Base-by-base conservation (phyloP, 2,888 invertebrate genomes). In the Heliconius erato region DNA sequence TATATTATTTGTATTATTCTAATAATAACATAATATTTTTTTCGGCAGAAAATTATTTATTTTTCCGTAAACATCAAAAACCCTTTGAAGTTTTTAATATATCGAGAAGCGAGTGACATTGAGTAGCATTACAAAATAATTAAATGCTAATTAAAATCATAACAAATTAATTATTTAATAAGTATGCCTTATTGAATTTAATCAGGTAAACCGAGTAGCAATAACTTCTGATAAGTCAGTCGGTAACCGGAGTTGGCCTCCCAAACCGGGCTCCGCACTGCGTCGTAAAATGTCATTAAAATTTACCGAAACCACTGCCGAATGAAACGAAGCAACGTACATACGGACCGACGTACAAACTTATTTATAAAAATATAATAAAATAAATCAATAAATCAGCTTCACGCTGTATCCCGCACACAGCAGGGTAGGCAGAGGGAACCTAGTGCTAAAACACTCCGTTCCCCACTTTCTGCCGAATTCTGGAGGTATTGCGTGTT, bases 201-300 rank as follows among this genome's bases (percentile, higher is more conserved):
- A 44, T 26, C 40, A 40, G 63, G 26, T 67, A 19, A 26, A n/a
- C 59, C 54, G 79, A 74, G 74, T 76, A 76, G 74, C 59, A 72
- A 80, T 83, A 81, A 72, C 63, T 74, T 71, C 49, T 80, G 82
- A 26, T 79, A 79, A 83, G 74, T 65, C 77, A 77, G 65, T 78
- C 69, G 68, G 78, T 54, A 83, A 79, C 68, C 79, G 74, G 78
- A 79, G 76, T 78, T 28, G 74, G 86, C 86, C 88, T 90, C 91
- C 91, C 91, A 91, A 92, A 87, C 68, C 85, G 89, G 88, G 88
- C 86, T 89, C 74, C 85, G 90, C 89, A 89, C 86, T 89, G 94
- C 94, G 94, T 90, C 94, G 92, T 90, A 89, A 88, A 89, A 89
- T 89, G 89, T 88, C 92, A 92, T 92, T 92, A 92, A 94, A 94